These are phyloP conservation scores for Pteronotus mesoamericanus DNA, from an alignment of 2,797 vertebrate genomes.

Conservation along the genomic window DNA sequence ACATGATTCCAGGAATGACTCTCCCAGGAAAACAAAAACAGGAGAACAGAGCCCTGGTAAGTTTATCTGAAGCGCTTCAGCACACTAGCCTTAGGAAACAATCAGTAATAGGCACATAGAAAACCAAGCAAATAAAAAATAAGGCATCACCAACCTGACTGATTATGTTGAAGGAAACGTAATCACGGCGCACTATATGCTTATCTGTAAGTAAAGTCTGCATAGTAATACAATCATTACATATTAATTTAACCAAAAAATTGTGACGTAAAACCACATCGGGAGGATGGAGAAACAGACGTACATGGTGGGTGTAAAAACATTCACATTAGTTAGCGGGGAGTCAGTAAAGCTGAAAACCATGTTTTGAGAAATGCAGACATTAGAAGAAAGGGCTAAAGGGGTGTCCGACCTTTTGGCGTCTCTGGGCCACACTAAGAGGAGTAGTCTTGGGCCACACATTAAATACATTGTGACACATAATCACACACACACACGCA, in stretches of 20 bases:
- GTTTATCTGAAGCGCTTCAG: neutral
- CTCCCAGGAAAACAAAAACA: neutral
- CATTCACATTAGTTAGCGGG: neutral
- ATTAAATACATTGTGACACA: too few species aligned
- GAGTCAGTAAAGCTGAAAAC: neutral
- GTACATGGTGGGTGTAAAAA: neutral
- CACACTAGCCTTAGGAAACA: neutral
- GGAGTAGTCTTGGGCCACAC: too few species aligned
- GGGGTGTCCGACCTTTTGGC: too few species aligned
- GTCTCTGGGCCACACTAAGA: too few species aligned
- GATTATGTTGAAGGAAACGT: neutral
- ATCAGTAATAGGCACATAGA: neutral
- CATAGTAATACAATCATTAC: neutral
- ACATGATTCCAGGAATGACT: too few species aligned
- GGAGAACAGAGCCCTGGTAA: neutral
- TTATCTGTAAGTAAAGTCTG: neutral
- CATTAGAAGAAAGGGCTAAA: neutral
- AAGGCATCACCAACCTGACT: neutral
- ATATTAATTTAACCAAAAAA: neutral
- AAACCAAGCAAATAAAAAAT: neutral
- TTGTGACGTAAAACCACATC: neutral
- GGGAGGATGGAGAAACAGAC: neutral
- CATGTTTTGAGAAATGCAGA: neutral
- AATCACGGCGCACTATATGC: neutral
- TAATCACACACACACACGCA: too few species aligned